Evolutionary conservation across 2,888 invertebrate genomes (phyloP), one percentile per base, ranked within the genome.

Genomic region (Parelbella ahira): DNA sequence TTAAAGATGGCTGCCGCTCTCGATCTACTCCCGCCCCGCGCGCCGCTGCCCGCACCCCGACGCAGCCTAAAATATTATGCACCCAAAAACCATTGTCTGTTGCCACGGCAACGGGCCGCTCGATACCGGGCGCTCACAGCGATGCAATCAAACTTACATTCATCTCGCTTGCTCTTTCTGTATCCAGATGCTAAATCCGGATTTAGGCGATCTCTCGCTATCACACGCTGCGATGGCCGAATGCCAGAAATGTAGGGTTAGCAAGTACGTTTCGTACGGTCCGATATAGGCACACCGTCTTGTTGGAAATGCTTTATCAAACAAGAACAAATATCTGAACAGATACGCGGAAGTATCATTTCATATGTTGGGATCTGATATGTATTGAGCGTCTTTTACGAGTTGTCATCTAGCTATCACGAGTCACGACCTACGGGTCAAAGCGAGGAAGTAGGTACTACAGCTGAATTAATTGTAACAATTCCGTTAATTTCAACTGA

Each of bases 31-130:
- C 65, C 71, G 64, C 64, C 63, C 63, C 63, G 56, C 71, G 55
- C 64, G 54, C 63, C 66, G 48, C 62, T 38, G 42, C 60, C 67
- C 67, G 56, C 58, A 56, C 68, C 73, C 73, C 72, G 73, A 66
- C 84, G 81, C 77, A 80, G 76, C 82, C 82, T 84, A 87, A 88
- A 87, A 88, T 87, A 87, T 88, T 88, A 88, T 88, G 87, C 88
- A 88, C 87, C 88, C 87, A 75, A 87, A 87, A 87, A 72, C 86
- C 86, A 84, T 86, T 87, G 86, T 86, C 87, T 83, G 88, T 88
- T 88, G 63, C 82, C 75, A 86, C 86, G 80, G 75, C 83, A 70
- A 88, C 88, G 63, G 55, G 44, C 72, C 86, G 86, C 84, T 84
- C 87, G 78, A 87, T 87, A 86, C 73, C 66, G 54, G 57, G 58